Conservation (phyloP, 2,797 vertebrate species). For the Xenentodon cancila region DNA sequence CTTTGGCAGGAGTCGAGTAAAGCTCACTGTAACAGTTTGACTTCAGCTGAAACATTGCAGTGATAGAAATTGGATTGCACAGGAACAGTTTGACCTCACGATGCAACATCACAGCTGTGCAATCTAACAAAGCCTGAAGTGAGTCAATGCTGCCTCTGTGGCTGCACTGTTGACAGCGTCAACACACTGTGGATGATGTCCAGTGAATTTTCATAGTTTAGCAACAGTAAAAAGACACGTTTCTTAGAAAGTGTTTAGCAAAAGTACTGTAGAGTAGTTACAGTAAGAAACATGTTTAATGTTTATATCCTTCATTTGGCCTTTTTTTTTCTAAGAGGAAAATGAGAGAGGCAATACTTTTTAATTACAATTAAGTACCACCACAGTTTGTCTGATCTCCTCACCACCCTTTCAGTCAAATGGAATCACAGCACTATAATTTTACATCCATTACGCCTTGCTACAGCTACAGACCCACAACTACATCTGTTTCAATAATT, state of each 20-base stretch:
- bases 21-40: background rate
- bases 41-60: slow-evolving; percentile 1
- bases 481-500: slow-evolving; percentile 80
- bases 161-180: slow-evolving; percentile 49
- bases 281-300: slow-evolving; percentile 15
- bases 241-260: slow-evolving; percentile 49
- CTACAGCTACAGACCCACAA: slow-evolving; percentile 64
- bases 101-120: slow-evolving; percentile 30
- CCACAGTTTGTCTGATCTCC: slow-evolving; percentile 52
- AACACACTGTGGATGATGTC: slow-evolving; percentile 39
- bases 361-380: slow-evolving; percentile 57
- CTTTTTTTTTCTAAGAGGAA: slow-evolving; percentile 48
- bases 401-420: slow-evolving; percentile 57
- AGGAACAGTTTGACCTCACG: slow-evolving; percentile 16
- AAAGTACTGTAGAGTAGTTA: slow-evolving; percentile 1
- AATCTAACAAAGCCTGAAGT: slow-evolving; percentile 57
- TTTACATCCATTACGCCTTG: slow-evolving; percentile 67
- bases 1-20: background rate
- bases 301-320: slow-evolving; percentile 9
- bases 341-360: slow-evolving; percentile 36
- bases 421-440: slow-evolving; percentile 66
- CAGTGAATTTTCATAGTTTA: slow-evolving; percentile 32
- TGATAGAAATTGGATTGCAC: slow-evolving; percentile 13
- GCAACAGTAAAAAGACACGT: slow-evolving; percentile 39
- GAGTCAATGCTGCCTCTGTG: slow-evolving; percentile 40